Percentiles rank a stretch among this genome's conserved stretches.
Conservation (phyloP, 2,797 vertebrate species). For the Lacerta agilis region DNA sequence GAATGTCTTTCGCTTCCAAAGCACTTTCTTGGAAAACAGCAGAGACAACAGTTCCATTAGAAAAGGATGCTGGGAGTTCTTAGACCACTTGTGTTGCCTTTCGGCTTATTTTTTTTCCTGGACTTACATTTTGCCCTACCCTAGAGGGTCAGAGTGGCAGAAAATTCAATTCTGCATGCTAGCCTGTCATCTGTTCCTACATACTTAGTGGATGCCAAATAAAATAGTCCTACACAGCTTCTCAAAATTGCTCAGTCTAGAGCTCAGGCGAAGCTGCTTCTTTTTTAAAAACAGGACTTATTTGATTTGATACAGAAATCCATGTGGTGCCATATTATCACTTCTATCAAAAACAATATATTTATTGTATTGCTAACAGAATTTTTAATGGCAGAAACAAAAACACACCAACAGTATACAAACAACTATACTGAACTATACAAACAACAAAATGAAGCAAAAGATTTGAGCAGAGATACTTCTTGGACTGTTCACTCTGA, state of each 20-base stretch:
- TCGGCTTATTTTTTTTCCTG: too few relatives aligned
- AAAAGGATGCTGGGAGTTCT: not conserved
- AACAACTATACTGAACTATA: not conserved
- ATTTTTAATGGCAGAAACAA: not conserved
- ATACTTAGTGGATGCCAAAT: too few relatives aligned
- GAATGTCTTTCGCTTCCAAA: not conserved
- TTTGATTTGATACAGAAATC: not conserved
- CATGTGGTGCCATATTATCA: not conserved
- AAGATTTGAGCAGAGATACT: not conserved
- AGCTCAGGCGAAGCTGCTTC: not conserved
- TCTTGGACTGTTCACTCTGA: not conserved
- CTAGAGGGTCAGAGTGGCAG: not conserved
- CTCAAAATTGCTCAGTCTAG: not conserved
- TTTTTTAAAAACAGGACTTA: not conserved
- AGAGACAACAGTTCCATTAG: not conserved
- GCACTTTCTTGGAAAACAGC: not conserved
- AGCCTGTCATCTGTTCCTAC: not conserved
- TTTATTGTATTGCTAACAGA: not conserved
- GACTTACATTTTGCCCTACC: not conserved
- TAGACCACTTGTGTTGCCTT: not conserved
- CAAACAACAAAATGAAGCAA: not conserved
- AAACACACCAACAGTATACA: not conserved
- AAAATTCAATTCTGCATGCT: not conserved
- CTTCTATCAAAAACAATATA: not conserved
- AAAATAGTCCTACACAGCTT: not conserved